Conservation (phyloP, 2,888 invertebrate species). For the Eudemis profundana region DNA sequence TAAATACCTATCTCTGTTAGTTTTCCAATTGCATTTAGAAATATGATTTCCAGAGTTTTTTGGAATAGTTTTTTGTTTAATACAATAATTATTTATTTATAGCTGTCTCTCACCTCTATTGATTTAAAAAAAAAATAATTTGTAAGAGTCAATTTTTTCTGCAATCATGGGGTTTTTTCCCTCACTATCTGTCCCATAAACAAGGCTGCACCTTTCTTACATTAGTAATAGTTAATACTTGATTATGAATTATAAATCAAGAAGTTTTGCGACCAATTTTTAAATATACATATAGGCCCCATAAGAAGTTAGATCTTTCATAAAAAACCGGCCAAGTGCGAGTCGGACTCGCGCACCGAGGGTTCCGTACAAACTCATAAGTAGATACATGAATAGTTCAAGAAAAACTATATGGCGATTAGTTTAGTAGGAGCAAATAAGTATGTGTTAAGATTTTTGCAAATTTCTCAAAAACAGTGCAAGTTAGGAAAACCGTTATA, state of each 20-base stretch:
- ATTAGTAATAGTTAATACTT: conserved; percentile 40
- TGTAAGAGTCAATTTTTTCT: conserved; percentile 20
- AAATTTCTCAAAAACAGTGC: too few species aligned
- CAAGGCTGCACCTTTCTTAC: conserved; percentile 21
- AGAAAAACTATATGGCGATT: too few species aligned
- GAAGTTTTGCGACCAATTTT: conserved; percentile 11
- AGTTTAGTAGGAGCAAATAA: too few species aligned
- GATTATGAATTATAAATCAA: conserved; percentile 13
- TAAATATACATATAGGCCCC: conserved; percentile 38
- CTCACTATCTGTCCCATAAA: conserved; percentile 10
- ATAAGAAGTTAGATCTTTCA: conserved; percentile 21
- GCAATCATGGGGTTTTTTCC: conserved; percentile 1
- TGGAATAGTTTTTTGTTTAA: too few species aligned
- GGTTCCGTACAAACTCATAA: too few species aligned
- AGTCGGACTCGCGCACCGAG: too few species aligned
- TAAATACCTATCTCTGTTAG: neutral
- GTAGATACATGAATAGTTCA: too few species aligned
- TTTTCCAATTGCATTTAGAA: too few species aligned
- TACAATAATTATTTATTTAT: conserved; percentile 1
- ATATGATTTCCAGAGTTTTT: too few species aligned
- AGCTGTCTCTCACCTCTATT: neutral
- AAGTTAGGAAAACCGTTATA: too few species aligned
- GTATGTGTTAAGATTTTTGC: too few species aligned
- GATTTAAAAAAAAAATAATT: neutral
- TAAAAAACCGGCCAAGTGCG: too few species aligned